phyloP scores from a whole-genome alignment of 2,888 invertebrate species.

The Synanthedon tipuliformis region DNA sequence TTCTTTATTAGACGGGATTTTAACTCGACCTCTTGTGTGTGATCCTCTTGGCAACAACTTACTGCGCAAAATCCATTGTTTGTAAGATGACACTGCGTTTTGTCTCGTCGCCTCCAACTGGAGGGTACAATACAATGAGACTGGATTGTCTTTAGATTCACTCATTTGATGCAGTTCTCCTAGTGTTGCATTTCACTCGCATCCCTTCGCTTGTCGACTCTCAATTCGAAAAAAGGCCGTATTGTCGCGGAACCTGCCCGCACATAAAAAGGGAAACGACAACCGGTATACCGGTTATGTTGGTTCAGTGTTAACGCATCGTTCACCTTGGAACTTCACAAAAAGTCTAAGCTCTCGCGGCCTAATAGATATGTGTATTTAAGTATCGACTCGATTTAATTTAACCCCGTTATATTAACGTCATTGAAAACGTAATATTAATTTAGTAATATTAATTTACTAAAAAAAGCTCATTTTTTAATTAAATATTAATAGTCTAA shows the following conservation, averaged over 20 bases:
- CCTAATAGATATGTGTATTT: too few species aligned
- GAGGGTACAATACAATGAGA: background rate
- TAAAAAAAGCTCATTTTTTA: too few species aligned
- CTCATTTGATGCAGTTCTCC: background rate
- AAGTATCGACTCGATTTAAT: too few species aligned
- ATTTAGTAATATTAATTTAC: too few species aligned
- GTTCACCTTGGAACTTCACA: constrained; percentile 23
- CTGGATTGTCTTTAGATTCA: background rate
- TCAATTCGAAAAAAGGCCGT: constrained; percentile 40
- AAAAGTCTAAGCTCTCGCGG: constrained; percentile 17
- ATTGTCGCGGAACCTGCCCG: constrained; percentile 40
- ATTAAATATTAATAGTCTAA: too few species aligned
- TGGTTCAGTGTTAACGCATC: constrained; percentile 28
- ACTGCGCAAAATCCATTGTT: constrained; percentile 40
- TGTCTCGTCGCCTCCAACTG: constrained; percentile 6
- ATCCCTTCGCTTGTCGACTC: constrained; percentile 36
- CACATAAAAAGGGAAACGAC: constrained; percentile 51
- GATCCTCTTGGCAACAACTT: constrained; percentile 5
- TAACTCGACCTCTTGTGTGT: too few species aligned
- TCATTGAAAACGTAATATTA: too few species aligned
- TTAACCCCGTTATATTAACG: too few species aligned
- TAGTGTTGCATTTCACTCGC: constrained; percentile 16
- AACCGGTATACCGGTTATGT: constrained; percentile 44
- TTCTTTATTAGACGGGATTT: too few species aligned
- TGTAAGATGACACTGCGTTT: constrained; percentile 46